Conservation (phyloP, 2,888 invertebrate species). For the Automeris io region DNA sequence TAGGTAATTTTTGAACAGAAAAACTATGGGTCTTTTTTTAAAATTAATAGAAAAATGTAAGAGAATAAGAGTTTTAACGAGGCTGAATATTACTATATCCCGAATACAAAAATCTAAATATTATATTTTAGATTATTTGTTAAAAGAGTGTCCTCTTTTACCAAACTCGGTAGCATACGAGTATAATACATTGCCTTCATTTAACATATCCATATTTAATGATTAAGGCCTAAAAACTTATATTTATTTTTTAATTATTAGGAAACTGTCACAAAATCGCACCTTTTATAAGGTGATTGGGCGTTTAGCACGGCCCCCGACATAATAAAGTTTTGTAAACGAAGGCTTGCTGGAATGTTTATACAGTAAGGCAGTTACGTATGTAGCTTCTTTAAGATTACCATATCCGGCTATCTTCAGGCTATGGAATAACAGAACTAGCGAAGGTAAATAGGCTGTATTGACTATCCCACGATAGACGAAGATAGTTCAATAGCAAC, state of each 20-base stretch:
- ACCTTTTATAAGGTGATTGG: not conserved
- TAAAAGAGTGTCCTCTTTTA: too few species aligned
- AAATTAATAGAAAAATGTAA: too few species aligned
- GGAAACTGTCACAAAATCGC: not conserved
- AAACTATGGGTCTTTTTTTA: too few species aligned
- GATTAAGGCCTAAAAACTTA: not conserved
- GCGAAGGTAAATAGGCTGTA: conserved; percentile 18
- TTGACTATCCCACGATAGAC: conserved; percentile 37
- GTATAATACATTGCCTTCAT: too few species aligned
- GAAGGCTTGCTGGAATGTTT: not conserved
- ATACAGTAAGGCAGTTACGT: not conserved
- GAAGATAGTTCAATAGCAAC: conserved; percentile 17
- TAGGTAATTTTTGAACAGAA: too few species aligned
- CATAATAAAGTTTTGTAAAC: not conserved
- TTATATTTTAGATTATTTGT: too few species aligned
- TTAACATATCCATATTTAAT: too few species aligned
- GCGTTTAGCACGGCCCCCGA: not conserved
- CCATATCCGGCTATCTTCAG: conserved; percentile 8
- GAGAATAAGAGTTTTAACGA: too few species aligned
- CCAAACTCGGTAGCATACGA: too few species aligned
- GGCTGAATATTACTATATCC: too few species aligned
- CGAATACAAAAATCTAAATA: too few species aligned
- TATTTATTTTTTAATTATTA: not conserved
- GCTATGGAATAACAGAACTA: conserved; percentile 3
- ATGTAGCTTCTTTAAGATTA: conserved; percentile 8